Evolutionary conservation across 2,888 invertebrate species (phyloP).

Genomic region (Machimus atricapillus): DNA sequence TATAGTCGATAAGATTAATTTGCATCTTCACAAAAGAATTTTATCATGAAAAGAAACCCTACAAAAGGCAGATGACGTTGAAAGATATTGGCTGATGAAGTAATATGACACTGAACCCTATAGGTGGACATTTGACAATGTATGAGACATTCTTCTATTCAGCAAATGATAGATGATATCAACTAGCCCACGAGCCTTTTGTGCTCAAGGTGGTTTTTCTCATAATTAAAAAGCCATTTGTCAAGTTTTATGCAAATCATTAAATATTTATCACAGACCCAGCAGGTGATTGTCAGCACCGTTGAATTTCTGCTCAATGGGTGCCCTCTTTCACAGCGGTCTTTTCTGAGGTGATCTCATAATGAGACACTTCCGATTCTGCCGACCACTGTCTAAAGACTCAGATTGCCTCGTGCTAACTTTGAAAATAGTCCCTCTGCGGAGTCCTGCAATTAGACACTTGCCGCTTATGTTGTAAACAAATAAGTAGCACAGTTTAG

Average conservation of each 20-base stretch:
- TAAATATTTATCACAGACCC: neutral
- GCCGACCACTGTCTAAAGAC: neutral
- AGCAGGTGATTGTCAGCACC: neutral
- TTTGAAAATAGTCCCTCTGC: neutral
- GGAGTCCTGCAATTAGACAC: neutral
- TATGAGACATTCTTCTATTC: neutral
- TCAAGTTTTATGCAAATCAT: neutral
- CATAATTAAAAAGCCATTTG: neutral
- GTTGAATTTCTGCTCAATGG: neutral
- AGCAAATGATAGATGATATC: neutral
- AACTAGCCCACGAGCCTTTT: neutral
- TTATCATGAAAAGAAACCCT: neutral
- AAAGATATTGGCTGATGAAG: neutral
- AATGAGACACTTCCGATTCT: neutral
- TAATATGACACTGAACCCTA: neutral
- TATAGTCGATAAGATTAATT: neutral
- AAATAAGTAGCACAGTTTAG: neutral
- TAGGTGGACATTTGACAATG: neutral
- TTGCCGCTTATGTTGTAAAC: neutral
- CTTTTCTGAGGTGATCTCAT: neutral
- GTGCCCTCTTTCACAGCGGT: neutral
- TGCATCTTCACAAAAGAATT: neutral
- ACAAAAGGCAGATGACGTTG: neutral
- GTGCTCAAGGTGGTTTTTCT: neutral
- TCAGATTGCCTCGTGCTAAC: neutral